Base-by-base conservation (phyloP, 1,140 invertebrate genomes). In the Dysdera silvatica region DNA sequence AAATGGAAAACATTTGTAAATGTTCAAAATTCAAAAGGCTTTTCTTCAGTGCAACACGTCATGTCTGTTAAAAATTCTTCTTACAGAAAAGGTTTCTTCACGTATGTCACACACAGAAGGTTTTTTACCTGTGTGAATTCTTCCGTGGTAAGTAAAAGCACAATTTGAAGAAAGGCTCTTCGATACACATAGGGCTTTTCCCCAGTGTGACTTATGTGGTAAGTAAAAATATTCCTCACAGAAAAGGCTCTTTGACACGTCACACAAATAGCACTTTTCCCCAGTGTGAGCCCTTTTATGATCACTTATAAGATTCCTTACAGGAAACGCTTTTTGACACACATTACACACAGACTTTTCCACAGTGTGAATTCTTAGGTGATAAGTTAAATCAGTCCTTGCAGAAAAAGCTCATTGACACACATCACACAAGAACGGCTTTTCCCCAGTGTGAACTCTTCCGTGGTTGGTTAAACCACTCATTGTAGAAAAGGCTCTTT, bases 231-330 rank as follows among this genome's bases (percentile, higher is more conserved):
- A 8, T 14, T 28, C 18, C 20, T 49, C 18, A 49, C 7, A 20
- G n/a, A 61, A 61, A 10, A 23, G 24, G 47, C n/a, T 61, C 16
- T 12, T 28, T 37, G 79, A 80, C 29, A 74, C 71, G 6, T 76
- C 74, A 54, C 80, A 81, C 8, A 71, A 71, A 37, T 74, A 76
- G 0, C 78, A 79, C 54, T 78, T 79, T 20, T 74, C 73, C 0
- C 59, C 59, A 3, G 59, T 52, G 26, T 61, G 47, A 28, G 26
- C 16, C 10, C 18, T 7, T 12, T 14, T 7, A 49, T 49, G 47
- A 14, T 12, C 29, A 16, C 29, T 26, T 28, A 49, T 14, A n/a
- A 10, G 4, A 26, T 7, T 28, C 8, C 26, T n/a, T 10, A 7
- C 7, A 24, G 8, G 8, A 49, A 26, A 49, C 8, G 20, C 8